These are phyloP conservation scores for Amphimedon queenslandica DNA, from an alignment of 37 sponge, comb jelly and placozoan species.

Conservation along the genomic window DNA sequence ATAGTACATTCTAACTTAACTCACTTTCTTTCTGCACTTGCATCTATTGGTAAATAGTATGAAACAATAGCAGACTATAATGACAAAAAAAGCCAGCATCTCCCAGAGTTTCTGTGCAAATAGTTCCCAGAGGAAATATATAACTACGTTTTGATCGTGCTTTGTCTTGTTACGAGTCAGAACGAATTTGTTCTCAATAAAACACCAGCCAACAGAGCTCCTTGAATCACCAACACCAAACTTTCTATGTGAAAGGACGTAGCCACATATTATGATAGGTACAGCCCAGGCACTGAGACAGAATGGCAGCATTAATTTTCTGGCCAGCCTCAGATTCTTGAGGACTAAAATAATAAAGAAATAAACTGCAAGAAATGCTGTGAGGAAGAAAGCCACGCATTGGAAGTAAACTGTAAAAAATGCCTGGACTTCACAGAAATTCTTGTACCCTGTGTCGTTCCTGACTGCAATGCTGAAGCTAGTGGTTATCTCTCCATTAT, in stretches of 20 bases:
- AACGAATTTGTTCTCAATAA: background rate
- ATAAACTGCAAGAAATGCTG: conserved; percentile 43
- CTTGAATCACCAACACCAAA: conserved; percentile 10
- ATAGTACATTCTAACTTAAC: no score
- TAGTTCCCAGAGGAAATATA: conserved; percentile 3
- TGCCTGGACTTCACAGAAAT: conserved; percentile 33
- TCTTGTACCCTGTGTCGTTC: background rate
- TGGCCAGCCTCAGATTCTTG: background rate
- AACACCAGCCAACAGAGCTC: conserved; percentile 44
- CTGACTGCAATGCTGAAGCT: background rate
- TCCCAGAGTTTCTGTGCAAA: conserved; percentile 15
- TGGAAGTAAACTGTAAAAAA: conserved; percentile 51
- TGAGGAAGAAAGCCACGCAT: conserved; percentile 41
- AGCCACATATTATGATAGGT: conserved; percentile 25
- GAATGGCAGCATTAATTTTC: conserved; percentile 29
- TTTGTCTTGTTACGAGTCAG: background rate
- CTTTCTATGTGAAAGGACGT: background rate
- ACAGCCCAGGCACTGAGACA: conserved; percentile 47
- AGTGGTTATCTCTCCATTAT: no score
- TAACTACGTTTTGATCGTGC: background rate
- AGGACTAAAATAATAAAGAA: conserved; percentile 33
- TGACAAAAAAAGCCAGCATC: conserved; percentile 10
- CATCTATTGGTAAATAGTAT: background rate
- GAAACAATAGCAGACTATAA: conserved; percentile 4
- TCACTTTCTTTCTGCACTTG: background rate